These are phyloP conservation scores for Hippasteria phrygiana DNA, from an alignment of 53 echinoderm and acorn worm species.

Conservation along the genomic window DNA sequence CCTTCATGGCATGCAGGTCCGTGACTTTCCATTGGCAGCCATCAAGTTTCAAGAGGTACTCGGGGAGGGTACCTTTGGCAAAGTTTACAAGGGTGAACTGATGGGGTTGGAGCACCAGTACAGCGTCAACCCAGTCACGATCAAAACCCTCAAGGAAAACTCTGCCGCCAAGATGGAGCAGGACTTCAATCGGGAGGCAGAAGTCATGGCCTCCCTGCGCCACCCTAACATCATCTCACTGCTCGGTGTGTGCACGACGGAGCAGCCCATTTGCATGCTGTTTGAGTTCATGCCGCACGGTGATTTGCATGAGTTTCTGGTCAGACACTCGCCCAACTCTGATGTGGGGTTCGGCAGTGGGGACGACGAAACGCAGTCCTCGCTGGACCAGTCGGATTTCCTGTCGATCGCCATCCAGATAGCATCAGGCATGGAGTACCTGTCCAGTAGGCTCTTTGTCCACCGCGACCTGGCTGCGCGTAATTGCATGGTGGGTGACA, in stretches of 20 bases:
- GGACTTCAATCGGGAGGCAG: constrained; percentile 90
- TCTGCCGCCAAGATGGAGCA: constrained; percentile 85
- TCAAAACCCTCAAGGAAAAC: constrained; percentile 87
- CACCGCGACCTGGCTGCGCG: constrained; percentile 96
- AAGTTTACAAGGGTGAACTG: constrained; percentile 89
- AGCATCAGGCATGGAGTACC: constrained; percentile 97
- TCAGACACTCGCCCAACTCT: constrained; percentile 96
- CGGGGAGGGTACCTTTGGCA: constrained; percentile 97
- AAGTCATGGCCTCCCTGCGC: constrained; percentile 87
- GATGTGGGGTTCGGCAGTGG: constrained; percentile 96
- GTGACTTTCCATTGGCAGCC: constrained; percentile 91
- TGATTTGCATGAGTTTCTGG: constrained; percentile 95
- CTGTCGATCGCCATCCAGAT: constrained; percentile 90
- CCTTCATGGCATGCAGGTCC: constrained; percentile 71
- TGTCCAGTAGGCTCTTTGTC: constrained; percentile 92
- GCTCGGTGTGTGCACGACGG: constrained; percentile 83
- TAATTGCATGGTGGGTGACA: constrained; percentile 98
- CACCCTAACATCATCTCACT: constrained; percentile 96
- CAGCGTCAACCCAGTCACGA: constrained; percentile 84
- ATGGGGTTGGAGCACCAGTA: constrained; percentile 93
- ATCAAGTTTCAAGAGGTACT: constrained; percentile 94
- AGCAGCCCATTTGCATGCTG: constrained; percentile 90
- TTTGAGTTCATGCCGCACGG: constrained; percentile 98
- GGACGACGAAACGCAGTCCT: constrained; percentile 95
- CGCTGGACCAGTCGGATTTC: constrained; percentile 94